Percentiles rank a stretch among this genome's conserved stretches.
Conservation (phyloP, 2,888 invertebrate species). For the Microplitis deprimator region DNA sequence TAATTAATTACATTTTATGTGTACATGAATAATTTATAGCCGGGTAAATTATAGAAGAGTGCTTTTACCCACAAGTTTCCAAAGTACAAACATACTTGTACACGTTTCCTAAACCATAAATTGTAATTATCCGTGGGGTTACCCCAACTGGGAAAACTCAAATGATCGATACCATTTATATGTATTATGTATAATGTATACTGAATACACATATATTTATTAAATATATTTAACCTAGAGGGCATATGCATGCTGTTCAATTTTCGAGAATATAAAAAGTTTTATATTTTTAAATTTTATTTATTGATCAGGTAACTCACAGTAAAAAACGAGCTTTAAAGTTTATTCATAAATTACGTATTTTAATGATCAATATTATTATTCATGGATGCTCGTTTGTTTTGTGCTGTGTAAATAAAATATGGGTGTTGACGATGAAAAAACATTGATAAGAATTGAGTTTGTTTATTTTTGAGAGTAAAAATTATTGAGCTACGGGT, state of each 20-base stretch:
- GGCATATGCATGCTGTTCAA: background rate
- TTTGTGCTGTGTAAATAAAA: too few species aligned
- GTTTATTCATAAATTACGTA: too few species aligned
- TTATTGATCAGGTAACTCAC: too few species aligned
- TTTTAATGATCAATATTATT: too few species aligned
- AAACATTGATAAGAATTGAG: too few species aligned
- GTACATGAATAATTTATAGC: background rate
- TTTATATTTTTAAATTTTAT: too few species aligned
- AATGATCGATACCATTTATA: slow-evolving; percentile 23
- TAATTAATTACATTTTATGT: background rate
- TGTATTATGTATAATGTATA: background rate
- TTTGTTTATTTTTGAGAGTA: too few species aligned
- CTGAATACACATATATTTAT: slow-evolving; percentile 1
- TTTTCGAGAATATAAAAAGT: too few species aligned
- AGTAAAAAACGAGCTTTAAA: too few species aligned
- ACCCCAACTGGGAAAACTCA: slow-evolving; percentile 17
- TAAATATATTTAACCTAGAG: background rate
- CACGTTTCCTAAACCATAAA: slow-evolving; percentile 27
- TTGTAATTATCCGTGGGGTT: slow-evolving; percentile 34
- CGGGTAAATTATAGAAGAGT: background rate
- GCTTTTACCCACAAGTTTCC: background rate
- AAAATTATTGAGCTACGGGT: too few species aligned
- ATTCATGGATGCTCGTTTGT: too few species aligned
- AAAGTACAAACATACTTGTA: slow-evolving; percentile 19
- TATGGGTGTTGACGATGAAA: too few species aligned